phyloP scores from a whole-genome alignment of 2,113 vertebrate genomes.

The Gymnobelideus leadbeateri region DNA sequence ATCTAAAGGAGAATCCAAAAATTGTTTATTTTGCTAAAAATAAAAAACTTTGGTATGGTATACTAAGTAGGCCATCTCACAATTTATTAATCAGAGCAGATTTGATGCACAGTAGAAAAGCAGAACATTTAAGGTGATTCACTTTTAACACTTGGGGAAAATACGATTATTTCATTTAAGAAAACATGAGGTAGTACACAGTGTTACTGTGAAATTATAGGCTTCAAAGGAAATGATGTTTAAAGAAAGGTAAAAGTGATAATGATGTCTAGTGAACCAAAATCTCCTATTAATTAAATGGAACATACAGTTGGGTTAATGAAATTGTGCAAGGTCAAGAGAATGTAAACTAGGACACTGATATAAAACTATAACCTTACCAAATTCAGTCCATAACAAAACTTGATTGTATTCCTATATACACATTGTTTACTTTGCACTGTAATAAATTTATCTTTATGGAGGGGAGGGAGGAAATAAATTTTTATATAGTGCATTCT shows the following conservation, averaged over 20 bases:
- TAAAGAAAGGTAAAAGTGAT: slow-evolving; percentile 2
- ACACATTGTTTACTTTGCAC: neutral
- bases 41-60: neutral
- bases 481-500: neutral
- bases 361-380: neutral
- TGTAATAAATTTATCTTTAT: neutral
- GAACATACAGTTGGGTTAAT: neutral
- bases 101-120: neutral
- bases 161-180: neutral
- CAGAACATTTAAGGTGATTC: neutral
- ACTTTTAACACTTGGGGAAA: neutral
- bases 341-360: neutral
- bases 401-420: neutral
- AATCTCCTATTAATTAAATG: neutral
- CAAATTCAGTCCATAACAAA: neutral
- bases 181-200: neutral
- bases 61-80: neutral
- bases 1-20: neutral
- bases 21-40: neutral
- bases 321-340: neutral
- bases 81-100: neutral
- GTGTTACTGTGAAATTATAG: neutral
- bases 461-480: neutral
- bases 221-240: neutral
- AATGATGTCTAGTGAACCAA: neutral